Evolutionary conservation across 2,797 vertebrate species (phyloP).

Genomic region (Myripristis murdjan): DNA sequence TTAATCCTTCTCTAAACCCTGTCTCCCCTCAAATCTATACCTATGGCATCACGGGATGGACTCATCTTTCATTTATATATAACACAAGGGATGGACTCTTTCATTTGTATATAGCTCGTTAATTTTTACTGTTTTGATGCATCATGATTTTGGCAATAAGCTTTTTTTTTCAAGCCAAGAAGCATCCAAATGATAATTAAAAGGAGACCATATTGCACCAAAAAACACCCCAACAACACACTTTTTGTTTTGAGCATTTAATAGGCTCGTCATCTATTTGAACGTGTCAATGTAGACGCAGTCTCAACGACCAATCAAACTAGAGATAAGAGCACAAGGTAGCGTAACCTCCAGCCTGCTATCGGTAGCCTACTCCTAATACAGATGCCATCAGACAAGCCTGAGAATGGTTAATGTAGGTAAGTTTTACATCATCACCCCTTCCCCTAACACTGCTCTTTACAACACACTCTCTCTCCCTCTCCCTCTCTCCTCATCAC

Average conservation of each 20-base stretch:
- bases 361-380: conserved; percentile 39
- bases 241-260: conserved; percentile 1
- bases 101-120: no score
- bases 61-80: no score
- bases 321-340: conserved; percentile 57
- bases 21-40: no score
- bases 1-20: no score
- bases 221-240: background rate
- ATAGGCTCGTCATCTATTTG: conserved; percentile 25
- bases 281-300: conserved; percentile 46
- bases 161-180: conserved; percentile 5
- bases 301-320: conserved; percentile 38
- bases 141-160: no score
- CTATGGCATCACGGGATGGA: no score
- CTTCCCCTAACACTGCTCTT: conserved; percentile 45
- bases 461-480: conserved; percentile 42
- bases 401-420: conserved; percentile 63
- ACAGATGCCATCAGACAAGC: conserved; percentile 68
- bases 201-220: conserved; percentile 33
- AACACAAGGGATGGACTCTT: no score
- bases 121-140: no score
- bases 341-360: conserved; percentile 60
- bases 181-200: conserved; percentile 38
- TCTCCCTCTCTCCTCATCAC: conserved; percentile 47
- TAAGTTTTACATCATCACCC: conserved; percentile 72